Evolutionary conservation across 2,113 vertebrate genomes (phyloP), one percentile per base, ranked within the genome.

Genomic region (Plectropomus leopardus): DNA sequence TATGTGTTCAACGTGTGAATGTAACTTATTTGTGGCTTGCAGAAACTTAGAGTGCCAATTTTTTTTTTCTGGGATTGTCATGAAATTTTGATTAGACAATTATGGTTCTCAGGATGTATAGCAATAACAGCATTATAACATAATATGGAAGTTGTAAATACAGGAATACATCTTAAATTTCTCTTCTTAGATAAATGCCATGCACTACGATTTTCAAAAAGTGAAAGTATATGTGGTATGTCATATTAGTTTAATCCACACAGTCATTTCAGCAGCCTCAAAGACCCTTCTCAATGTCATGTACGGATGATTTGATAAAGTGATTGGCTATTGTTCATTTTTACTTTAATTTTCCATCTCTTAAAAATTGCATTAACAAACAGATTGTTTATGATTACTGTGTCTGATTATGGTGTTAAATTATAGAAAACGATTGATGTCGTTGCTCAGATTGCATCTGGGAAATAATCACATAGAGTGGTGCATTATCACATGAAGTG

Each of bases 301-400:
- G 15, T 14, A 48, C 7, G 1, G 17, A 32, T 23, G 57, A 71
- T 42, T 32, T 48, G 6, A 82, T 51, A 0, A 65, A 53, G 13
- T 68, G 44, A 69, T 68, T 86, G 24, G 50, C 28, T 82, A 55
- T 11, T 36, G 36, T 42, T 70, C 24, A 51, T 44, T 53, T 60
- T 65, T 8, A 21, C 47, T 60, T 64, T 66, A 19, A 4, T 16
- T 30, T 55, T 67, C 19, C 19, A 4, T 45, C 26, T 63, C 36
- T 48, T 42, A 23, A n/a, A 53, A 70, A 15, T 47, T 47, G 21
- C 32, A 57, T 40, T 40, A 10, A 74, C 3, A n/a, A 53, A 40
- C 23, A 34, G 11, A 77, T 64, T 70, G 40, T 50, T 24, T 34
- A 15, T 58, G 40, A 80, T 45, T 57, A 21, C 16, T 32, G 21